Percentiles rank a stretch among this genome's conserved stretches.
phyloP scores from a whole-genome alignment of 2,888 invertebrate genomes.

The Bursaphelenchus okinawaensis region DNA sequence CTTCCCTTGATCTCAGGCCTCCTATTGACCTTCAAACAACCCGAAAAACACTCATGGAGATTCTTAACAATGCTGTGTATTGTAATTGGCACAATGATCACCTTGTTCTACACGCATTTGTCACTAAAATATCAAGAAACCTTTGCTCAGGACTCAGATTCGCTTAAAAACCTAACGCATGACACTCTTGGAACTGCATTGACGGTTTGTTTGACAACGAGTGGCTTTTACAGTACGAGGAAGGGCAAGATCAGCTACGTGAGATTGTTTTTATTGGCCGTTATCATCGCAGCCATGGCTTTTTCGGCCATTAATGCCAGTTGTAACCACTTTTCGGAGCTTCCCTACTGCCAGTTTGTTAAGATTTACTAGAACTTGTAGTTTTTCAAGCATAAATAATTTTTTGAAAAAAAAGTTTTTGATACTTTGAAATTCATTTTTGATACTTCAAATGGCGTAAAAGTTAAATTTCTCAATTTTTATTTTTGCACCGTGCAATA shows the following conservation, averaged over 20 bases:
- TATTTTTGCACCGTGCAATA: not conserved
- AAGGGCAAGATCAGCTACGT: not conserved
- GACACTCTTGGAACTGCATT: not conserved
- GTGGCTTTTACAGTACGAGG: not conserved
- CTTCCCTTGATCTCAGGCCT: conserved; percentile 17
- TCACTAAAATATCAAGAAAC: conserved; percentile 4
- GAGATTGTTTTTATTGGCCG: not conserved
- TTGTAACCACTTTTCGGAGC: not conserved
- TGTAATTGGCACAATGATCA: conserved; percentile 33
- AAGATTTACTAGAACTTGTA: not conserved
- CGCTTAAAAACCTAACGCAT: not conserved
- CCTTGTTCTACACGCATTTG: conserved; percentile 5
- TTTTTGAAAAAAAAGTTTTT: too few species aligned
- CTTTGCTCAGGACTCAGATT: not conserved
- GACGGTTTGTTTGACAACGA: not conserved
- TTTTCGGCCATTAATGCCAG: not conserved
- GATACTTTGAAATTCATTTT: too few species aligned
- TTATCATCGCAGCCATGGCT: not conserved
- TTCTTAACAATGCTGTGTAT: conserved; percentile 24
- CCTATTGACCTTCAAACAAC: conserved; percentile 9
- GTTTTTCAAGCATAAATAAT: too few species aligned
- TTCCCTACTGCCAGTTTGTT: not conserved
- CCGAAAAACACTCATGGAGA: conserved; percentile 29
- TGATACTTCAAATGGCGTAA: too few species aligned
- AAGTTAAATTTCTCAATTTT: too few species aligned